A percentile compares a stretch with the other conserved stretches of the same genome.
Conservation (phyloP, 2,113 vertebrate species). For the Tragulus kanchil region DNA sequence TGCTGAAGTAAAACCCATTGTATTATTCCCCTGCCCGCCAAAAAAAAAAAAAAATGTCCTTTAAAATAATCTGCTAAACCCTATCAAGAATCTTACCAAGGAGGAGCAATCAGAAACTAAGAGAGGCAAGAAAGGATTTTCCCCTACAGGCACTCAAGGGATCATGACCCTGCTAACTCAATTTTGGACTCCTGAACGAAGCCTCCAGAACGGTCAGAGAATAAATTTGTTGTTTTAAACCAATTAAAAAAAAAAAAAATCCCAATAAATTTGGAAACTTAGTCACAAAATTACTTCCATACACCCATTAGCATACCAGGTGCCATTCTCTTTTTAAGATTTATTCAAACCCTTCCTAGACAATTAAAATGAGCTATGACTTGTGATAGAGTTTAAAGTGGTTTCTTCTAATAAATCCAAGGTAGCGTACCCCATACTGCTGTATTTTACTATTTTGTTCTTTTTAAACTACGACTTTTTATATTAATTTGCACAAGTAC, state of each 20-base stretch:
- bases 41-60: background rate
- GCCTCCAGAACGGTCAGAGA: too few species aligned
- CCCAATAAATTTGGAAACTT: background rate
- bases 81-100: background rate
- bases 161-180: too few species aligned
- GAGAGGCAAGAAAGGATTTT: too few species aligned
- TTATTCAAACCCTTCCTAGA: background rate
- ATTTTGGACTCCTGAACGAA: too few species aligned
- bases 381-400: background rate
- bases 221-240: too few species aligned
- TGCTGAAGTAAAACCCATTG: background rate
- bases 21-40: background rate
- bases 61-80: background rate
- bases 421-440: background rate
- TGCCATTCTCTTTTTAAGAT: background rate
- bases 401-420: background rate
- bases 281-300: constrained; percentile 17
- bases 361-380: background rate
- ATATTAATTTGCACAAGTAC: background rate
- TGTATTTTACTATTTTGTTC: background rate
- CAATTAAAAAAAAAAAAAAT: too few species aligned
- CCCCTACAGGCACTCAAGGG: too few species aligned
- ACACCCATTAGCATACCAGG: background rate
- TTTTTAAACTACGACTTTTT: constrained; percentile 26
- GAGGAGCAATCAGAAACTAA: too few species aligned